A percentile compares a stretch with the other conserved stretches of the same genome.
These are phyloP conservation scores for Apistogramma diplotaenia DNA, from an alignment of 2,113 vertebrate species.

Conservation along the genomic window DNA sequence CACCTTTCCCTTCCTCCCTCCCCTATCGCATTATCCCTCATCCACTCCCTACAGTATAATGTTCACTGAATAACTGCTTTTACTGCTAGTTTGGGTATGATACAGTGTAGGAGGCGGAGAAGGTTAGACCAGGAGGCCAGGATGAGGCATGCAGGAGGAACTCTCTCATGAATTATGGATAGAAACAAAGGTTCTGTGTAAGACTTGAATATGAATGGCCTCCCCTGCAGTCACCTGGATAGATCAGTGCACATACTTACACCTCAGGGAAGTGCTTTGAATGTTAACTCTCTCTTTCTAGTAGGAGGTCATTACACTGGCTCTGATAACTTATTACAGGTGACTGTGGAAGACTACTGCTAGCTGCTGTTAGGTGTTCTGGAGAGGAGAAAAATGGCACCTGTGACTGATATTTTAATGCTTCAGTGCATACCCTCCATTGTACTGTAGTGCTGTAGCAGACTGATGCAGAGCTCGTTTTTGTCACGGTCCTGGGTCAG, in stretches of 20 bases:
- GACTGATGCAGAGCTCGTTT: background rate
- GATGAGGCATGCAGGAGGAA: conserved; percentile 37
- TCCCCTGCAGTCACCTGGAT: conserved; percentile 63
- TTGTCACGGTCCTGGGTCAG: too few species aligned
- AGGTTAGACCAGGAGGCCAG: conserved; percentile 30
- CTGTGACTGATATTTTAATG: background rate
- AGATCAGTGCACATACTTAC: conserved; percentile 52
- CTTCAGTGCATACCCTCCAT: background rate
- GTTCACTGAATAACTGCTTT: conserved; percentile 46
- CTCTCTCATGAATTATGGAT: conserved; percentile 65
- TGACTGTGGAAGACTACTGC: background rate
- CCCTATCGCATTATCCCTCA: conserved; percentile 11
- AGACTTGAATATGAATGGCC: conserved; percentile 65
- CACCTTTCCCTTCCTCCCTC: background rate
- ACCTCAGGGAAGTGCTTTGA: conserved; percentile 49
- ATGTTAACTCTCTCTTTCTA: conserved; percentile 46
- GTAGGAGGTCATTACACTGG: conserved; percentile 18
- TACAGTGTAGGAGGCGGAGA: conserved; percentile 28
- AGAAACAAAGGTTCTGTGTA: conserved; percentile 50
- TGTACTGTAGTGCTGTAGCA: background rate
- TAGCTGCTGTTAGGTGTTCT: background rate
- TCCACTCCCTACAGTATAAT: conserved; percentile 40
- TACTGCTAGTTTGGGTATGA: conserved; percentile 38
- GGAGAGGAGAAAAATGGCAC: background rate
- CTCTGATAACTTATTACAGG: conserved; percentile 35